Evolutionary conservation across 2,113 vertebrate species (phyloP).

Genomic region (Cyprinus carpio): DNA sequence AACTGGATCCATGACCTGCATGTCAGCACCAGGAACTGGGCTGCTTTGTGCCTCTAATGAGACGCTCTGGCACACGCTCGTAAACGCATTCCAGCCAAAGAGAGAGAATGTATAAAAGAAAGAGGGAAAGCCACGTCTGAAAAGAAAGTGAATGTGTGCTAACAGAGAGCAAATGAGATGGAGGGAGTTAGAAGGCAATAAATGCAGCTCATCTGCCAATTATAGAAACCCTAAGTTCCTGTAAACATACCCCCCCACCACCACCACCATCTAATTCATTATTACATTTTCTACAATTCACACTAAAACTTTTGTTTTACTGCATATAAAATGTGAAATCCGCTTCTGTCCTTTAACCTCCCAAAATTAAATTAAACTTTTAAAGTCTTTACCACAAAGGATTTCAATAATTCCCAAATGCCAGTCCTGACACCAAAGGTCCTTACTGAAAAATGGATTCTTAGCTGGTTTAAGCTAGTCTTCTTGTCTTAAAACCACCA

Average conservation of each 20-base stretch:
- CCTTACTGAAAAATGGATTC: background rate
- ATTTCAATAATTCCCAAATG: background rate
- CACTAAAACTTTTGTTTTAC: background rate
- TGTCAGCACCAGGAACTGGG: conserved; percentile 72
- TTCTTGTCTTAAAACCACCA: background rate
- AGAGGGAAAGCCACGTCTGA: background rate
- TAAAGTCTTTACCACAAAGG: conserved; percentile 6
- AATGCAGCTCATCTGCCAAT: conserved; percentile 24
- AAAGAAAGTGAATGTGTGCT: background rate
- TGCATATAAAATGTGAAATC: background rate
- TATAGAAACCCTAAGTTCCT: conserved; percentile 35
- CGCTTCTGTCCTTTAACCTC: conserved; percentile 34
- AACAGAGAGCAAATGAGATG: conserved; percentile 14
- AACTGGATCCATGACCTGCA: conserved; percentile 67
- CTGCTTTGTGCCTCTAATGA: conserved; percentile 76
- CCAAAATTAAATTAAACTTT: conserved; percentile 30
- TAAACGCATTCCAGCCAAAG: conserved; percentile 68
- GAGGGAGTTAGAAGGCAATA: conserved; percentile 32
- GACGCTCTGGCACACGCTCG: conserved; percentile 65
- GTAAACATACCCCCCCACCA: conserved; percentile 11
- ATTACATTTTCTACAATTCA: background rate
- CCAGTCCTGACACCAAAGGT: background rate
- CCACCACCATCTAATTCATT: background rate
- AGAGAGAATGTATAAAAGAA: conserved; percentile 6
- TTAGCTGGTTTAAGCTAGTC: background rate